Base-by-base conservation (phyloP, 2,113 vertebrate genomes). In the Rynchops niger region DNA sequence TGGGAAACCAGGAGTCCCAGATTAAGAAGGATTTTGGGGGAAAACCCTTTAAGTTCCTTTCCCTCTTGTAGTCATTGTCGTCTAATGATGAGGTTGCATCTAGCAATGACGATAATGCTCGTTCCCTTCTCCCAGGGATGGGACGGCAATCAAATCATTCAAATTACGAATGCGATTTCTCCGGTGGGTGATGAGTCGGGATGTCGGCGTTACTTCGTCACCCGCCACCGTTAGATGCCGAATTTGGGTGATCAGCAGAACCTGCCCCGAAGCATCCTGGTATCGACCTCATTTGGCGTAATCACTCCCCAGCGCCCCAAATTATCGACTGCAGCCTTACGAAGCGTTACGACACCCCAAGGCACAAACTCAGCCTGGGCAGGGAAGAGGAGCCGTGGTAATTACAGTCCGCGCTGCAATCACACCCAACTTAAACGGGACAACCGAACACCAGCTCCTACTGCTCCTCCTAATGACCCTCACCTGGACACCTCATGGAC, bases 101-200 rank as follows among this genome's bases (percentile, higher is more conserved):
- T 25, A 21, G 26, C 9, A 29, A 26, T 10, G 80, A 26, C 9
- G 1, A 22, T 0, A 42, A 5, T 3, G 34, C 55, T 32, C 0
- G 1, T 13, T 29, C 21, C 34, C 77, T 34, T 15, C 9, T 27
- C 70, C 73, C 62, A 5, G 23, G 34, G 53, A 9, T 13, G 61
- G 23, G 45, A 12, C 3, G 1, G 66, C 30, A 16, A 12, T 21
- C 1, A 8, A 40, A 0, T 3, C 12, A 1, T 10, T 17, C 50
- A 34, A 7, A 8, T 42, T 0, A 2, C 22, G 3, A 1, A 0
- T 1, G 29, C 0, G 3, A 8, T 32, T n/a, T 43, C 11, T 0
- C 59, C 0, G 3, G 1, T 23, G 74, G 23, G 13, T 40, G 9
- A 16, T 1, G 2, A 8, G 15, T 5, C 9, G 5, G 43, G 27